These are phyloP conservation scores for Camponotus floridanus DNA, from an alignment of 1,140 invertebrate species.

Conservation along the genomic window DNA sequence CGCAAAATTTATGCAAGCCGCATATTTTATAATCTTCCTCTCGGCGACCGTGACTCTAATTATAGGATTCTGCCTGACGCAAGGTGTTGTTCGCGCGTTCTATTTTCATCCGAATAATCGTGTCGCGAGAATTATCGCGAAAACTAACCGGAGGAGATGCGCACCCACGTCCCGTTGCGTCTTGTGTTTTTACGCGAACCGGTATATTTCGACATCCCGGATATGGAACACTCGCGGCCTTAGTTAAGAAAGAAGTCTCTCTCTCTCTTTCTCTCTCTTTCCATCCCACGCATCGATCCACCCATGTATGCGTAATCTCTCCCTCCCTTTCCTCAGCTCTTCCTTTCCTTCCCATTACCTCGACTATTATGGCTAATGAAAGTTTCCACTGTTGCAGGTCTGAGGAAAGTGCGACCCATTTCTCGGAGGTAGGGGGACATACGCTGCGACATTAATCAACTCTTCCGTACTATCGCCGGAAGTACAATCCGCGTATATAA, in stretches of 20 bases:
- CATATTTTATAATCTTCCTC: conserved; percentile 38
- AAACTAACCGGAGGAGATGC: background rate
- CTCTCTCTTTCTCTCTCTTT: background rate
- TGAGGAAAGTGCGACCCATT: background rate
- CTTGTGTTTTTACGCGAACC: background rate
- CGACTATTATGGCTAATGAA: conserved; percentile 17
- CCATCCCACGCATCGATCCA: background rate
- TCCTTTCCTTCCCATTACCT: conserved; percentile 16
- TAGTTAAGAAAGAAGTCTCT: background rate
- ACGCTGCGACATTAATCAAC: conserved; percentile 45
- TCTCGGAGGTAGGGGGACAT: background rate
- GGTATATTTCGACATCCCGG: conserved; percentile 30
- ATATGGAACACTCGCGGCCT: background rate
- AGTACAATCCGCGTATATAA: conserved; percentile 1
- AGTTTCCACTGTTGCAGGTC: conserved; percentile 14
- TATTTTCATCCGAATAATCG: conserved; percentile 36
- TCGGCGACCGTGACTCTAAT: conserved; percentile 21
- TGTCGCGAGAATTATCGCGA: background rate
- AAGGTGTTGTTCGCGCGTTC: conserved; percentile 32
- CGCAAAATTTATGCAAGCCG: background rate
- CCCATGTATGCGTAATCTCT: background rate
- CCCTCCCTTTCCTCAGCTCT: background rate
- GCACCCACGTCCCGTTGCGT: background rate
- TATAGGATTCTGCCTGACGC: conserved; percentile 36
- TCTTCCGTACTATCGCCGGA: conserved; percentile 4